Base-by-base conservation (phyloP, 2,113 vertebrate genomes). In the Pogona vitticeps region DNA sequence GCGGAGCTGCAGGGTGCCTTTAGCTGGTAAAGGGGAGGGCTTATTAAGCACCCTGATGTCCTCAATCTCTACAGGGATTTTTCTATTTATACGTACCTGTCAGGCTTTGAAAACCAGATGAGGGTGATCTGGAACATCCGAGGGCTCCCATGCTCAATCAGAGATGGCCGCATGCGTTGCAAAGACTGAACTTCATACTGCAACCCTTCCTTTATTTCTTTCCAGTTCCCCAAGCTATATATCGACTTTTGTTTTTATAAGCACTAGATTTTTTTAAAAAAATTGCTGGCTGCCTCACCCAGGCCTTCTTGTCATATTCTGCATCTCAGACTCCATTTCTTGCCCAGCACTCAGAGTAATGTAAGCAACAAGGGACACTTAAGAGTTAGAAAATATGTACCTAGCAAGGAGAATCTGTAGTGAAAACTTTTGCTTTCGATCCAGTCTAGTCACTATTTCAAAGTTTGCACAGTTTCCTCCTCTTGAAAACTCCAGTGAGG, bases 21-120 rank as follows among this genome's bases (percentile, higher is more conserved):
- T 59, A 76, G 84, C 83, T 14, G 72, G 52, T 63, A 31, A 70
- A 59, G 72, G 72, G 65, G 36, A 85, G 83, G 83, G 61, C 61
- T 80, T 85, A 75, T 71, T 70, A 85, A 36, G 88, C 65, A 82
- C 73, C 80, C 63, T 52, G 67, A 56, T 89, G 84, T 56, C 84
- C 84, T 89, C 75, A 89, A 79, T 89, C 88, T 83, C 67, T 78
- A 23, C 58, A 26, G 84, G 88, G 88, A 89, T 89, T 89, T 87
- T 89, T 78, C 84, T 89, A 89, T 89, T 86, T 86, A 89, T 89
- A 89, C 67, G 70, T 65, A 77, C 73, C 67, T 79, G 81, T 68
- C 79, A 76, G 56, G 76, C 83, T 42, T 67, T 70, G 46, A 80
- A 88, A 80, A 80, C 36, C 59, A 88, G 77, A 88, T 80, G 82